These are phyloP conservation scores for Aleiodes alternator DNA, from an alignment of 2,888 invertebrate species.

Conservation along the genomic window DNA sequence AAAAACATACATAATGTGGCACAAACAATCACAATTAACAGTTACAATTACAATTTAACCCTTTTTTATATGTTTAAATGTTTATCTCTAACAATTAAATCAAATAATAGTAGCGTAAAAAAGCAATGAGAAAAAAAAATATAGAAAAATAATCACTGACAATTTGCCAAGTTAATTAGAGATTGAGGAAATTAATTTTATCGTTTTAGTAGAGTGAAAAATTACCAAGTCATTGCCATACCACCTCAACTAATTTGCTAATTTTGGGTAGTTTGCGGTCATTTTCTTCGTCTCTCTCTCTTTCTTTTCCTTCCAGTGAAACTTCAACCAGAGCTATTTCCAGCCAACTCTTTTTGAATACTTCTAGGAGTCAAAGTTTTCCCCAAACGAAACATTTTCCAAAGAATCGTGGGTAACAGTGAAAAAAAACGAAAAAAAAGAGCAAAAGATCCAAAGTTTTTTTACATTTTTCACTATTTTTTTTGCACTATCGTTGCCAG, in stretches of 20 bases:
- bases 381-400: constrained; percentile 10
- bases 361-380: constrained; percentile 21
- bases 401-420: too few relatives aligned
- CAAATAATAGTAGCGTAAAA: background rate
- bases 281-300: background rate
- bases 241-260: constrained; percentile 13
- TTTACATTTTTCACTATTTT: background rate
- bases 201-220: constrained; percentile 27
- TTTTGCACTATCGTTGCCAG: background rate
- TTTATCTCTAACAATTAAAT: background rate
- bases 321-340: constrained; percentile 3
- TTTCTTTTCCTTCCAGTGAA: background rate
- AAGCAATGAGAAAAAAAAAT: constrained; percentile 10
- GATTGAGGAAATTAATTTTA: constrained; percentile 35
- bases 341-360: constrained; percentile 29
- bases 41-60: too few relatives aligned
- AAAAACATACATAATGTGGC: too few relatives aligned
- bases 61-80: too few relatives aligned
- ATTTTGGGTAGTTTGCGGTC: constrained; percentile 32
- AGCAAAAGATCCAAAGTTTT: background rate
- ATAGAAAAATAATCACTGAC: background rate
- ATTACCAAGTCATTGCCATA: constrained; percentile 20
- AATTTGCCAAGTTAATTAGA: constrained; percentile 35
- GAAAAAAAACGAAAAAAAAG: background rate
- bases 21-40: too few relatives aligned